Evolutionary conservation across 2,113 vertebrate genomes (phyloP).

Genomic region (Halcyon senegalensis): DNA sequence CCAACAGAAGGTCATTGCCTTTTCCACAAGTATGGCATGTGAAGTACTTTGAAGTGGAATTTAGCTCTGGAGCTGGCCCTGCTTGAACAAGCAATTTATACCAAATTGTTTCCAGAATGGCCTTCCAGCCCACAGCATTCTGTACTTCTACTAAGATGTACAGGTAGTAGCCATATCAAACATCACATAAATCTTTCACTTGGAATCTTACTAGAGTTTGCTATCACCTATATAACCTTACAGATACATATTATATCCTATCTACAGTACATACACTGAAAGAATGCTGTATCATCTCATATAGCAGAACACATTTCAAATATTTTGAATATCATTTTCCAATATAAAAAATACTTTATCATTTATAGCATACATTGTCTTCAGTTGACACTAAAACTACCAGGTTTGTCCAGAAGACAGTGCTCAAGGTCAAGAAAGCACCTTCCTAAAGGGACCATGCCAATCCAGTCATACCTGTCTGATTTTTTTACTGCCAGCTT

Average conservation of each 20-base stretch:
- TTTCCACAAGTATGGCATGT: background rate
- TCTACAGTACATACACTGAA: fast-evolving
- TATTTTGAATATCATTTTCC: background rate
- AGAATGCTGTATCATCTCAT: background rate
- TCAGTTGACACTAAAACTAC: background rate
- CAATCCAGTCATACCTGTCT: background rate
- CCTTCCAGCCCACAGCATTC: background rate
- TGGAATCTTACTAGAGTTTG: background rate
- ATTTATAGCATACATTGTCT: background rate
- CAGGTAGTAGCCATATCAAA: background rate
- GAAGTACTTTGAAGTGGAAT: background rate
- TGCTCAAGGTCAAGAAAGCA: background rate
- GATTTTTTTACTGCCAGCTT: background rate
- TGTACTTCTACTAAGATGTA: background rate
- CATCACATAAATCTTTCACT: background rate
- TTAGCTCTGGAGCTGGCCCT: background rate
- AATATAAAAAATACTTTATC: background rate
- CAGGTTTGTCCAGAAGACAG: background rate
- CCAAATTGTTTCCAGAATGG: background rate
- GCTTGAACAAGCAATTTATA: background rate
- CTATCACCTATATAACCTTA: background rate
- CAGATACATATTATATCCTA: background rate
- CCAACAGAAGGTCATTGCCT: background rate
- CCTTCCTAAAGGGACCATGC: background rate
- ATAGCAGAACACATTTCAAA: background rate